Base-by-base conservation (phyloP, 2,797 vertebrate genomes). In the Aselliscus stoliczkanus region DNA sequence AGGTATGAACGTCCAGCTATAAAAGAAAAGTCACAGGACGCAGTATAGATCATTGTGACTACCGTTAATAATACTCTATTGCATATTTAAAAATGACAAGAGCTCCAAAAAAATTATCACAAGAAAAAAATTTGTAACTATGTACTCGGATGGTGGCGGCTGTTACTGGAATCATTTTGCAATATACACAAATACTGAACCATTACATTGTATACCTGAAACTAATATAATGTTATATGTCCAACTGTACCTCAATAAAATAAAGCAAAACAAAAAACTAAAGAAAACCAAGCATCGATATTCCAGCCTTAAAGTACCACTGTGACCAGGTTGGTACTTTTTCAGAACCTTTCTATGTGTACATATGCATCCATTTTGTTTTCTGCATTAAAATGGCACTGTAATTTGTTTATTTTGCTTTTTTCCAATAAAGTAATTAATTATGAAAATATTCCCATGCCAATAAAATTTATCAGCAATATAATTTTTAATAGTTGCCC, bases 351-450 rank as follows among this genome's bases (percentile, higher is more conserved):
- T 60, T 65, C 37, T 44, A 37, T 27, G 17, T 34, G 44, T n/a
- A 84, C 31, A 42, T 25, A 87, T 4, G 7, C 23, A n/a, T 70
- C 54, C 54, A 72, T 75, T 94, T 85, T 60, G 70, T 58, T 92
- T 75, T 76, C 7, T 54, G 39, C 56, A 62, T 37, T 84, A 70
- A 92, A 75, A 79, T 47, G 39, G 14, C 12, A 76, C 47, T 50
- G 20, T 65, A 60, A 83, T 89, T 86, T 44, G 34, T 72, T 94
- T 52, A 96, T 58, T 96, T 82, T 96, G 31, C 27, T 50, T 77
- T 76, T 87, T 56, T n/a, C 2, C 2, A 62, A 72, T 6, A 47
- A 88, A 85, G 34, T 54, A 47, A n/a, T 47, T 94, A 72, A 89
- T 37, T 89, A 70, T 95, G 20, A 93, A 87, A 95, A 70, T 34